These are phyloP conservation scores for Anableps anableps DNA, from an alignment of 2,797 vertebrate species.

Conservation along the genomic window DNA sequence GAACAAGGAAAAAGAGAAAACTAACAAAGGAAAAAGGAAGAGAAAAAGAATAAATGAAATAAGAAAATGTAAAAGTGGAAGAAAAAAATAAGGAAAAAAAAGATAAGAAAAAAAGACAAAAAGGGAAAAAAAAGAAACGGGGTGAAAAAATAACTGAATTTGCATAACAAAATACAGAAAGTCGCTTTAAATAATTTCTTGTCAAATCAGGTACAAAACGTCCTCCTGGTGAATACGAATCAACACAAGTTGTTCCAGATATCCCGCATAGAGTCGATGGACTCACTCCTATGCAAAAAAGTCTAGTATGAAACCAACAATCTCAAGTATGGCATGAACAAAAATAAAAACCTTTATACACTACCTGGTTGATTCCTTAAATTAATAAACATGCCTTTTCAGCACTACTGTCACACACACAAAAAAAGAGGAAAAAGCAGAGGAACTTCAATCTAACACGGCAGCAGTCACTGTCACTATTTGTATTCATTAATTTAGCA, in stretches of 20 bases:
- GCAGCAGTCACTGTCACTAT: not conserved
- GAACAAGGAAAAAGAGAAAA: too few species aligned
- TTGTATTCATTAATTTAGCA: conserved; percentile 19
- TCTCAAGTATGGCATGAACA: not conserved
- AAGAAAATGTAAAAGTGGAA: not conserved
- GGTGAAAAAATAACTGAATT: too few species aligned
- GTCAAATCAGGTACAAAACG: too few species aligned
- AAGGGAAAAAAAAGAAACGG: too few species aligned
- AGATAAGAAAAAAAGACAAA: too few species aligned
- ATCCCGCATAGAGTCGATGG: too few species aligned
- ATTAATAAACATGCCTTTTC: not conserved
- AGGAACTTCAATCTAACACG: not conserved
- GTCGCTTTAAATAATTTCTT: too few species aligned
- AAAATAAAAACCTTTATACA: not conserved
- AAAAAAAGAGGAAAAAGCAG: not conserved
- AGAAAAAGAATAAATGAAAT: not conserved
- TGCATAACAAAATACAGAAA: too few species aligned
- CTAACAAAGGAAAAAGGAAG: too few species aligned
- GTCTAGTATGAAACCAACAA: not conserved
- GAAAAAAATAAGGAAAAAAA: not conserved
- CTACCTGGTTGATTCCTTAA: not conserved
- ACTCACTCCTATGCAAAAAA: too few species aligned
- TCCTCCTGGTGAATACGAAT: too few species aligned
- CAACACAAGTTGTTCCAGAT: too few species aligned
- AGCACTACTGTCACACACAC: not conserved